Percentiles rank a stretch among this genome's conserved stretches.
phyloP scores from a whole-genome alignment of 2,113 vertebrate species.

The Menidia beryllina region DNA sequence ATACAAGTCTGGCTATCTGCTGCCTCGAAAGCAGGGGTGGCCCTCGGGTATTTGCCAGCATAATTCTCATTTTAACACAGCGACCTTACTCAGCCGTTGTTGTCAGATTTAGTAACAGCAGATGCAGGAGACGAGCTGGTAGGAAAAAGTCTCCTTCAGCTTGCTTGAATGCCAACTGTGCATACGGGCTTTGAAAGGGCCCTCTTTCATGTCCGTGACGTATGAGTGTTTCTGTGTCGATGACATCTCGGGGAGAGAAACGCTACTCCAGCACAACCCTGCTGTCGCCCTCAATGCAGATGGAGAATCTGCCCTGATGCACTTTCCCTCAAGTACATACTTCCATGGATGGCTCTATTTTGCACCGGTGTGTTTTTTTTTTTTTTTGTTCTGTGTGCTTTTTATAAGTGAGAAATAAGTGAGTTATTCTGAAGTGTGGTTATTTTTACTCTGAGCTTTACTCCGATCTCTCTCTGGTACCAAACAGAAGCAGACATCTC shows the following conservation, averaged over 20 bases:
- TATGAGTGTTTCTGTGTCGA: slow-evolving; percentile 60
- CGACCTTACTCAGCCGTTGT: slow-evolving; percentile 68
- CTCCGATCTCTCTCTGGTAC: slow-evolving; percentile 31
- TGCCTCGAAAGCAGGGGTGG: slow-evolving; percentile 48
- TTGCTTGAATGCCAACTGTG: slow-evolving; percentile 61
- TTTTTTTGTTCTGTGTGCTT: slow-evolving; percentile 38
- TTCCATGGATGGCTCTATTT: slow-evolving; percentile 68
- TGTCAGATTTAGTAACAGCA: slow-evolving; percentile 76
- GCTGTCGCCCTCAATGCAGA: slow-evolving; percentile 74
- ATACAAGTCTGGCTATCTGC: slow-evolving; percentile 31
- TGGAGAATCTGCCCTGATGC: slow-evolving; percentile 74
- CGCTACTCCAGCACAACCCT: slow-evolving; percentile 49
- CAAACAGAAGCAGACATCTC: slow-evolving; percentile 39
- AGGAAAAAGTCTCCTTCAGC: slow-evolving; percentile 58
- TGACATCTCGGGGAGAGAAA: slow-evolving; percentile 59
- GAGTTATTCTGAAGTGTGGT: slow-evolving; percentile 58
- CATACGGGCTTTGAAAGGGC: slow-evolving; percentile 53
- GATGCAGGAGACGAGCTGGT: slow-evolving; percentile 53
- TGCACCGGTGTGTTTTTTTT: slow-evolving; percentile 39
- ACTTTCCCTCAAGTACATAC: slow-evolving; percentile 68
- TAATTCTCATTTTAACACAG: slow-evolving; percentile 75
- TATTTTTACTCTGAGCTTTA: slow-evolving; percentile 61
- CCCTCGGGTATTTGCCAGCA: slow-evolving; percentile 62
- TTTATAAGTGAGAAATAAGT: slow-evolving; percentile 48
- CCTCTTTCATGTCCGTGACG: slow-evolving; percentile 63